A percentile compares a stretch with the other conserved stretches of the same genome.
Evolutionary conservation across 2,888 invertebrate species (phyloP).

Genomic region (Augochlorella aurata): DNA sequence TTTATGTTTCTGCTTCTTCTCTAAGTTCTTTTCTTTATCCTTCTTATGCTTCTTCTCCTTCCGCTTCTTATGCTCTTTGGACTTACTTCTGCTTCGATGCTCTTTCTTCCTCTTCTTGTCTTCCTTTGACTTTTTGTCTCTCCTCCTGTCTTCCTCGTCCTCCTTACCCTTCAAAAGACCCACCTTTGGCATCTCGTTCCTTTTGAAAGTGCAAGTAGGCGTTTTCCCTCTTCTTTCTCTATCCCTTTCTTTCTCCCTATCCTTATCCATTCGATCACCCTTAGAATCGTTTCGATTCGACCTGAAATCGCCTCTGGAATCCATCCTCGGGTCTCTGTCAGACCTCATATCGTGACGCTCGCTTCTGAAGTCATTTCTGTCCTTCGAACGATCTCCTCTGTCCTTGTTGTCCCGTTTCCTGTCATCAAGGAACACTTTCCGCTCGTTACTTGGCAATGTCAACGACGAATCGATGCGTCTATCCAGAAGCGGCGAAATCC

Average conservation of each 20-base stretch:
- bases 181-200: constrained; percentile 67
- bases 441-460: constrained; percentile 70
- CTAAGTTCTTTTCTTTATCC: constrained; percentile 79
- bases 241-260: constrained; percentile 79
- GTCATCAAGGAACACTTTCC: constrained; percentile 79
- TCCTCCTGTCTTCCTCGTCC: constrained; percentile 72
- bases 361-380: constrained; percentile 68
- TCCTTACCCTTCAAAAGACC: constrained; percentile 70
- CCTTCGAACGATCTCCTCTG: constrained; percentile 69
- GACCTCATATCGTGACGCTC: constrained; percentile 65
- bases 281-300: constrained; percentile 66
- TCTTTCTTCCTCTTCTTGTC: constrained; percentile 78
- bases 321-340: constrained; percentile 62
- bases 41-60: constrained; percentile 83
- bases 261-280: constrained; percentile 77
- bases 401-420: constrained; percentile 74
- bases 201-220: constrained; percentile 69
- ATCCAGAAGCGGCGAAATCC: constrained; percentile 74
- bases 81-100: constrained; percentile 77
- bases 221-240: constrained; percentile 75
- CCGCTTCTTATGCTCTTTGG: constrained; percentile 76
- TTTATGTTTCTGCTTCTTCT: constrained; percentile 80
- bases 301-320: constrained; percentile 68
- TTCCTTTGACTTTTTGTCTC: constrained; percentile 71
- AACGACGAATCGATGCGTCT: constrained; percentile 69